Conservation (phyloP, 2,113 vertebrate genomes). For the Myiozetetes cayanensis region DNA sequence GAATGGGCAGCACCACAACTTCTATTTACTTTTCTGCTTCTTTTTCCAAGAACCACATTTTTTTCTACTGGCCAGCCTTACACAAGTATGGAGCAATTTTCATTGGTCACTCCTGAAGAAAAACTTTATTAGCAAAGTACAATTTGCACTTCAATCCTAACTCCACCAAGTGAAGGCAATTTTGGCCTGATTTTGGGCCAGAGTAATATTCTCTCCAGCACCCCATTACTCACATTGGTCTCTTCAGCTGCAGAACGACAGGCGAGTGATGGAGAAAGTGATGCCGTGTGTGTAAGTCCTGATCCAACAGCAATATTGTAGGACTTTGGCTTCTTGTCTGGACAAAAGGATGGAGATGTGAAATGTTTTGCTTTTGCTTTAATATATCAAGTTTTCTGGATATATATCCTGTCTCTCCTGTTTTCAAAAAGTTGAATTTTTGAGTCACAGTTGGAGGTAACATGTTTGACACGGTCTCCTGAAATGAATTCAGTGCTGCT, state of each 20-base stretch:
- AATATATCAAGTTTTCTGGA: neutral
- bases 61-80: neutral
- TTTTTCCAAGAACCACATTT: neutral
- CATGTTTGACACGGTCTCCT: neutral
- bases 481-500: neutral
- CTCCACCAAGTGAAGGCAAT: neutral
- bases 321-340: neutral
- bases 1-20: neutral
- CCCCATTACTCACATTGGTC: neutral
- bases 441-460: neutral
- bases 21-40: neutral
- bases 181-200: neutral
- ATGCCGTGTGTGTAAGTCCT: neutral
- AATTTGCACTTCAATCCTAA: neutral
- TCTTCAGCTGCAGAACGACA: neutral
- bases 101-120: neutral
- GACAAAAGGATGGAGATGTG: neutral
- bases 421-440: neutral
- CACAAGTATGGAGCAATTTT: neutral
- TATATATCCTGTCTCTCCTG: neutral
- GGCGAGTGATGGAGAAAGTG: neutral
- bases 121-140: neutral
- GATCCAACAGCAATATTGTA: neutral
- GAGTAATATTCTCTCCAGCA: neutral
- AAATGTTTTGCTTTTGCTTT: neutral